Percentiles rank a stretch among this genome's conserved stretches.
phyloP scores from a whole-genome alignment of 1,140 invertebrate species.

The Globodera ellingtonae region DNA sequence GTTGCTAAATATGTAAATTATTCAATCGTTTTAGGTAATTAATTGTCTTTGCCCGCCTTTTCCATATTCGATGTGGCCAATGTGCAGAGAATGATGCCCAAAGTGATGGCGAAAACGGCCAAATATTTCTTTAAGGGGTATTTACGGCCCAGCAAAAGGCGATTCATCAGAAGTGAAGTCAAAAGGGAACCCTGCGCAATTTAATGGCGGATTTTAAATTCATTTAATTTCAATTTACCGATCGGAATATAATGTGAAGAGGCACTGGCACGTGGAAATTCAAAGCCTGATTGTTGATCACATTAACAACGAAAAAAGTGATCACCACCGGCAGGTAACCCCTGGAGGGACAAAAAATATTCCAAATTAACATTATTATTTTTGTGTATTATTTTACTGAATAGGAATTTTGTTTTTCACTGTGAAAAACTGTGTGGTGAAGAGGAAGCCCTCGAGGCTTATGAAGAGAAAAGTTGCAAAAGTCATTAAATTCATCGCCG shows the following conservation, averaged over 20 bases:
- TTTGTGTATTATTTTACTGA: conserved; percentile 64
- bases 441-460: conserved; percentile 84
- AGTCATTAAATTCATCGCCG: conserved; percentile 87
- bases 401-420: conserved; percentile 72
- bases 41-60: conserved; percentile 29
- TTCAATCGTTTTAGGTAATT: neutral
- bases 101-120: conserved; percentile 86
- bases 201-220: conserved; percentile 52
- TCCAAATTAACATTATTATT: no score
- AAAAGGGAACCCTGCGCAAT: conserved; percentile 83
- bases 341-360: conserved; percentile 68
- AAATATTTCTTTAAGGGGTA: conserved; percentile 85
- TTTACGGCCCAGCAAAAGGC: conserved; percentile 80
- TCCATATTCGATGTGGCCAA: conserved; percentile 73
- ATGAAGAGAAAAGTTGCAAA: conserved; percentile 91
- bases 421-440: conserved; percentile 83
- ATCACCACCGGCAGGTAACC: conserved; percentile 82
- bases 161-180: conserved; percentile 92
- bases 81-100: conserved; percentile 88
- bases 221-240: conserved; percentile 72
- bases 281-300: conserved; percentile 93
- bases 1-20: neutral
- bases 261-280: conserved; percentile 97
- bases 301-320: conserved; percentile 88
- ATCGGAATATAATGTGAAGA: conserved; percentile 95